phyloP scores from a whole-genome alignment of 2,888 invertebrate genomes.

The Epinotia ramella region DNA sequence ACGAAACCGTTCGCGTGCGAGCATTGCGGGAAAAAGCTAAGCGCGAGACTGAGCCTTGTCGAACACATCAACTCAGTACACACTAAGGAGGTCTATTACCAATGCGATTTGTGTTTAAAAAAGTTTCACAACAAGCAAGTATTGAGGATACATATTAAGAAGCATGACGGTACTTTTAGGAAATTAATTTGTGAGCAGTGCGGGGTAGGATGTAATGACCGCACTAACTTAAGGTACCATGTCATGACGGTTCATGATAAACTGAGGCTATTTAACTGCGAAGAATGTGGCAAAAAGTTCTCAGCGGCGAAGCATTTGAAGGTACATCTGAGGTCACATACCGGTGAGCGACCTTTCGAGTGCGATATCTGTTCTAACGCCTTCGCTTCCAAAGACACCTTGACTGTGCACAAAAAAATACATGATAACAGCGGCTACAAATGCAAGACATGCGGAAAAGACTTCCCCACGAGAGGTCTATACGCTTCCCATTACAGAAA shows the following conservation, averaged over 20 bases:
- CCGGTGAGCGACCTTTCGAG: conserved; percentile 21
- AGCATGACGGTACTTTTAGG: conserved; percentile 37
- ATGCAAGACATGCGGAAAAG: conserved; percentile 23
- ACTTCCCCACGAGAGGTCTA: conserved; percentile 18
- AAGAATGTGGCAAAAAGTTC: conserved; percentile 27
- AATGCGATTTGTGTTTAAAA: conserved; percentile 37
- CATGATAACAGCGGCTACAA: conserved; percentile 28
- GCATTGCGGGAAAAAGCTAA: conserved; percentile 16
- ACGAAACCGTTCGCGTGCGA: conserved; percentile 24
- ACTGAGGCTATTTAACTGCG: not conserved
- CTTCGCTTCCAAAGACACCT: conserved; percentile 2
- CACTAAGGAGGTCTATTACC: conserved; percentile 26
- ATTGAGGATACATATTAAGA: conserved; percentile 24
- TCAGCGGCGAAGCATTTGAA: conserved; percentile 28
- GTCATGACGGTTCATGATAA: conserved; percentile 32
- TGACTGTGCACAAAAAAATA: conserved; percentile 10
- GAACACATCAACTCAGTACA: conserved; percentile 29
- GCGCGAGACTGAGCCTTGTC: not conserved
- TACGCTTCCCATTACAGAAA: conserved; percentile 26
- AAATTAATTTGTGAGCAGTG: conserved; percentile 40
- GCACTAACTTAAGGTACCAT: conserved; percentile 21
- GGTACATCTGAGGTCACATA: conserved; percentile 22
- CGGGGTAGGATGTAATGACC: conserved; percentile 31
- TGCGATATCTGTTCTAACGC: conserved; percentile 12
- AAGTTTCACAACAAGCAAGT: conserved; percentile 30